Evolutionary conservation across 2,113 vertebrate genomes (phyloP).

Genomic region (Calyptommatus sinebrachiatus): DNA sequence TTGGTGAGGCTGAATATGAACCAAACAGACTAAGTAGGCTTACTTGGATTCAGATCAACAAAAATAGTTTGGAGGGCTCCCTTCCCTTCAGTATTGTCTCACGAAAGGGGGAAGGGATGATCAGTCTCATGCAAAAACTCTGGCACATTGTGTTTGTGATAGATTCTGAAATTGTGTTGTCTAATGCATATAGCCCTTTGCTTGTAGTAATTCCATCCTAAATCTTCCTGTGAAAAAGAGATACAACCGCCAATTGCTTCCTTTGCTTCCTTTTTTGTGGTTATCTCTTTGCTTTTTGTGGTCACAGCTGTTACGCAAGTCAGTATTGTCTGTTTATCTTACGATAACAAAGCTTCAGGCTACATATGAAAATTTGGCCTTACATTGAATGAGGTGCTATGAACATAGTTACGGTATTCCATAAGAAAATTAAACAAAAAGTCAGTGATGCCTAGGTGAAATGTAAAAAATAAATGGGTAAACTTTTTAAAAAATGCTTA

Average conservation of each 20-base stretch:
- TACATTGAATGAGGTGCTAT: neutral
- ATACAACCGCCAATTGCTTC: neutral
- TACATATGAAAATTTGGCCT: neutral
- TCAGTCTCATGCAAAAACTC: no score
- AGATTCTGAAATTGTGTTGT: neutral
- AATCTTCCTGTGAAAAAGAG: neutral
- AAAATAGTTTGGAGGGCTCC: no score
- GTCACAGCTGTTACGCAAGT: neutral
- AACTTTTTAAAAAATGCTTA: no score
- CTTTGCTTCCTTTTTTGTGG: conserved; percentile 1
- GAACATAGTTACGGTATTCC: neutral
- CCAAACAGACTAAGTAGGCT: no score
- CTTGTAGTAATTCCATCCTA: neutral
- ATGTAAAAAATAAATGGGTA: no score
- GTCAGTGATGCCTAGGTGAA: neutral
- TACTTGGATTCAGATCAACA: no score
- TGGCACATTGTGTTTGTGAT: neutral
- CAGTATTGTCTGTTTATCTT: neutral
- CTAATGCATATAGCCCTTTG: neutral
- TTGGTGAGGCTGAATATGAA: no score
- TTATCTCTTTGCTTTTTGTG: neutral
- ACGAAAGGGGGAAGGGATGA: no score
- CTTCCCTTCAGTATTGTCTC: no score
- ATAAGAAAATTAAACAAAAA: neutral
- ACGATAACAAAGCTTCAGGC: neutral